A percentile compares a stretch with the other conserved stretches of the same genome.
These are phyloP conservation scores for Sialis lutaria DNA, from an alignment of 2,888 invertebrate species.

Conservation along the genomic window DNA sequence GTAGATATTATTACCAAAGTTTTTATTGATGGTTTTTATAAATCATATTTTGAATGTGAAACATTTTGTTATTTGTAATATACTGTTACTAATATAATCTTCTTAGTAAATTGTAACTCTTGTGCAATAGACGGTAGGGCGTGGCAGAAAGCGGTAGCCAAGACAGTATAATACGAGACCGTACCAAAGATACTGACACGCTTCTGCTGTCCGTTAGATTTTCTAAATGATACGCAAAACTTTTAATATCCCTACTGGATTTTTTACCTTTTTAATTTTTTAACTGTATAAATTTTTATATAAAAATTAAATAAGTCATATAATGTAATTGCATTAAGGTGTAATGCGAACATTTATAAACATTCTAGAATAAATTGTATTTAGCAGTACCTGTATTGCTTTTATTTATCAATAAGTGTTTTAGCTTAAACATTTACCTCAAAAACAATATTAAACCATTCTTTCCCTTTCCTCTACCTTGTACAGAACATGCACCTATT, in stretches of 20 bases:
- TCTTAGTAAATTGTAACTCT: neutral
- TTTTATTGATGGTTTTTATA: neutral
- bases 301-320: neutral
- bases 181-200: neutral
- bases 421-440: too few relatives aligned
- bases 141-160: neutral
- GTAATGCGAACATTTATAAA: conserved; percentile 3
- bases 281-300: conserved; percentile 3
- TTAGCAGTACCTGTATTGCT: neutral
- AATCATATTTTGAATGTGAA: conserved; percentile 1
- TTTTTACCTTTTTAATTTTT: conserved; percentile 4
- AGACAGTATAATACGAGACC: neutral
- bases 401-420: too few relatives aligned
- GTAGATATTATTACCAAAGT: conserved; percentile 1
- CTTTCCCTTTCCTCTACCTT: too few relatives aligned
- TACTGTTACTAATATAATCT: conserved; percentile 2
- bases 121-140: conserved; percentile 2
- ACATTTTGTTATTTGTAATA: conserved; percentile 2
- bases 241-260: neutral
- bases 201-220: neutral
- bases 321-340: conserved; percentile 1
- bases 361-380: conserved; percentile 2
- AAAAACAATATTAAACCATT: too few relatives aligned
- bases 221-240: neutral
- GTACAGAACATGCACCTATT: too few relatives aligned